Percentiles rank a stretch among this genome's conserved stretches.
Conservation (phyloP, 1,140 invertebrate genomes). For the Lepidurus arcticus region DNA sequence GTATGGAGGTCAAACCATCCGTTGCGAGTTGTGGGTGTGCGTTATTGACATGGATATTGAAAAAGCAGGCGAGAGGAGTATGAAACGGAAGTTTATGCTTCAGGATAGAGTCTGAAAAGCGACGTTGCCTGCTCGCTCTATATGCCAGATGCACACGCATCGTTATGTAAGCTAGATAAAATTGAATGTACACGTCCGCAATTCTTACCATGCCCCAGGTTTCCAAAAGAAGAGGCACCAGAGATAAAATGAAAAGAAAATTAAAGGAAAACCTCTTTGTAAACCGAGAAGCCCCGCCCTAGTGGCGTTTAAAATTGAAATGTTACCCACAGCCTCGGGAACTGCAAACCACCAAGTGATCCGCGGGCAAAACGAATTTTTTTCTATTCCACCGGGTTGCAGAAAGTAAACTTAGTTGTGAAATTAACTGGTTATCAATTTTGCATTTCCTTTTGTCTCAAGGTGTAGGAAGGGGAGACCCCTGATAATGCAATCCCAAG, state of each 20-base stretch:
- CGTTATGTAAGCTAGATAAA: conserved; percentile 2
- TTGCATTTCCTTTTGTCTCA: conserved; percentile 2
- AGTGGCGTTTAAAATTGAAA: background rate
- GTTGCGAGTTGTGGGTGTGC: background rate
- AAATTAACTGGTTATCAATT: background rate
- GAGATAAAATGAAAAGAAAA: background rate
- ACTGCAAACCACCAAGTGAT: background rate
- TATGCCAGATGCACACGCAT: background rate
- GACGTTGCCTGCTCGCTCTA: background rate
- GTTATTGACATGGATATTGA: background rate
- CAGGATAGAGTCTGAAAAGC: background rate
- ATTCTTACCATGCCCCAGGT: background rate
- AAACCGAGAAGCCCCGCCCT: background rate
- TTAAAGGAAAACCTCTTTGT: background rate
- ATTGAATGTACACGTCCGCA: background rate
- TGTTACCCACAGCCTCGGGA: background rate
- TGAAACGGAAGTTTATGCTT: background rate
- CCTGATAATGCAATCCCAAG: background rate
- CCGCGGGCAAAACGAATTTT: background rate
- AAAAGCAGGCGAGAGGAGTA: background rate
- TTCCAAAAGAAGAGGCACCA: background rate
- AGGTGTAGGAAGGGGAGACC: background rate
- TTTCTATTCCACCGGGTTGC: background rate
- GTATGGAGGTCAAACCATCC: background rate
- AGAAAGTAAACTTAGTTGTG: background rate